Percentiles rank a stretch among this genome's conserved stretches.
Evolutionary conservation across 2,797 vertebrate species (phyloP).

Genomic region (Pempheris klunzingeri): DNA sequence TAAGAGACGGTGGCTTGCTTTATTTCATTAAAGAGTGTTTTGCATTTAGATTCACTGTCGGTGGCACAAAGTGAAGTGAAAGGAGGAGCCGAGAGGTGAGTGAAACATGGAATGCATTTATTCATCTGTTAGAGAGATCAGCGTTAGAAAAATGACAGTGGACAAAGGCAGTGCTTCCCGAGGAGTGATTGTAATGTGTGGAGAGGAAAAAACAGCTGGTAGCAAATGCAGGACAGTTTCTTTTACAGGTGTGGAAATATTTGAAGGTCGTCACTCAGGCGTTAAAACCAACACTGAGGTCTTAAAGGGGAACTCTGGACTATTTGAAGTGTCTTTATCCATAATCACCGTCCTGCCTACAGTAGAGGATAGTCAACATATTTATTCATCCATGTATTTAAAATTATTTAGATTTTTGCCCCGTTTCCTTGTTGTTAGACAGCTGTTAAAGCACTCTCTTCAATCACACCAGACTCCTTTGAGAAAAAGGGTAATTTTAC

Average conservation of each 20-base stretch:
- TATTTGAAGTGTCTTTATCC: no score
- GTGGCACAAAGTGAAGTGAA: not conserved
- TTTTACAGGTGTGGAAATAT: slow-evolving; percentile 27
- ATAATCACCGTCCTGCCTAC: no score
- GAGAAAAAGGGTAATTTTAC: no score
- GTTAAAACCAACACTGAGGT: slow-evolving; percentile 51
- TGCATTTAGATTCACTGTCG: not conserved
- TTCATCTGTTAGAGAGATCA: slow-evolving; percentile 84
- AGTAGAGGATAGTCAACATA: no score
- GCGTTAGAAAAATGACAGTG: slow-evolving; percentile 76
- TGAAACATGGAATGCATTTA: slow-evolving; percentile 85
- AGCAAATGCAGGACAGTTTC: slow-evolving; percentile 44
- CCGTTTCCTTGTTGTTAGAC: no score
- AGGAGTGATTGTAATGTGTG: slow-evolving; percentile 62
- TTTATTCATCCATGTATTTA: no score
- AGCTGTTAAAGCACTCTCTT: no score
- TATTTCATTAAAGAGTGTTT: not conserved
- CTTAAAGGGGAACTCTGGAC: no score
- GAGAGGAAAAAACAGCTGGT: slow-evolving; percentile 45
- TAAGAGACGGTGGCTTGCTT: not conserved
- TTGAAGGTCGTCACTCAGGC: slow-evolving; percentile 42
- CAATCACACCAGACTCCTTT: no score
- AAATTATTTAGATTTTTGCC: no score
- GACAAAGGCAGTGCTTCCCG: slow-evolving; percentile 70
- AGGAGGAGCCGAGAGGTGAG: slow-evolving; percentile 31